Percentiles rank a stretch among this genome's conserved stretches.
phyloP scores from a whole-genome alignment of 2,888 invertebrate species.

The Lysandra bellargus region DNA sequence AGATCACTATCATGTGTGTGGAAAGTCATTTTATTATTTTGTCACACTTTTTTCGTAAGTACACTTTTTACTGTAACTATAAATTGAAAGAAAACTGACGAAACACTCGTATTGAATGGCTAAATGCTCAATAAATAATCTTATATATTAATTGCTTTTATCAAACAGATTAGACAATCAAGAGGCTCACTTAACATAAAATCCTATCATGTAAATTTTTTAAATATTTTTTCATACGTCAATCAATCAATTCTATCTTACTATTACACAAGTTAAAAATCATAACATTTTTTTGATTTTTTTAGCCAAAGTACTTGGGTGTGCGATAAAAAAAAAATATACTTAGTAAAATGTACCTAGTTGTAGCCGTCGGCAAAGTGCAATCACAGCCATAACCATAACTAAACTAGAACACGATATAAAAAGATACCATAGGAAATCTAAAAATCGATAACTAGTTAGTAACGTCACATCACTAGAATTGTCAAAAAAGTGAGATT shows the following conservation, averaged over 20 bases:
- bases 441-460: conserved; percentile 7
- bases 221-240: not conserved
- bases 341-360: conserved; percentile 31
- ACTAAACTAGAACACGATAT: conserved; percentile 37
- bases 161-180: conserved; percentile 33
- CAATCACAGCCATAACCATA: conserved; percentile 31
- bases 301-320: too few relatives aligned
- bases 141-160: conserved; percentile 25
- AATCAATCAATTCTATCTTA: not conserved
- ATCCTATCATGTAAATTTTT: not conserved
- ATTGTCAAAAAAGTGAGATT: conserved; percentile 30
- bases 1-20: not conserved
- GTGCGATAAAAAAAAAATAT: not conserved
- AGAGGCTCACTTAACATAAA: not conserved
- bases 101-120: not conserved
- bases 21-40: not conserved
- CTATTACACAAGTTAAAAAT: too few relatives aligned
- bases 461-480: not conserved
- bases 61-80: not conserved
- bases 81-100: not conserved
- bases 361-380: conserved; percentile 35
- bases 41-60: not conserved
- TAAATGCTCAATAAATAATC: not conserved
- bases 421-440: conserved; percentile 38
- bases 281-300: too few relatives aligned